Evolutionary conservation across 1,140 invertebrate genomes (phyloP).

Genomic region (Cherax quadricarinatus): DNA sequence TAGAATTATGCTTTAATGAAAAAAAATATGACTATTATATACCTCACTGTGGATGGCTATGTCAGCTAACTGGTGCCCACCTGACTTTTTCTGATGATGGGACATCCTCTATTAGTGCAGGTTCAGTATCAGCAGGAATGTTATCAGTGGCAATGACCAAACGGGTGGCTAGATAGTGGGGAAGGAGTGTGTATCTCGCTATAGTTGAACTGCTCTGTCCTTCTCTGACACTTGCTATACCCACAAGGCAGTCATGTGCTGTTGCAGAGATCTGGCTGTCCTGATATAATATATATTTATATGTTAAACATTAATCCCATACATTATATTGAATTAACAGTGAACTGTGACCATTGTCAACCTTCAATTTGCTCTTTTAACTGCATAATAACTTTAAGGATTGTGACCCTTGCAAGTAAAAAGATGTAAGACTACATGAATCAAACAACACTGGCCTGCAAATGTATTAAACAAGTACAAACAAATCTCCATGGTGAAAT

Average conservation of each 20-base stretch:
- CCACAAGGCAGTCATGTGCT: constrained; percentile 70
- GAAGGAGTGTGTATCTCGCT: constrained; percentile 65
- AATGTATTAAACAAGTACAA: too few relatives aligned
- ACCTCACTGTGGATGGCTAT: neutral
- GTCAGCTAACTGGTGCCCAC: neutral
- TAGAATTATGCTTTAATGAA: too few relatives aligned
- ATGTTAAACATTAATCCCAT: neutral
- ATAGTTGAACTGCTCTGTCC: constrained; percentile 57
- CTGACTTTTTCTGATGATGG: constrained; percentile 46
- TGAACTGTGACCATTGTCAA: too few relatives aligned
- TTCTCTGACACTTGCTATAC: constrained; percentile 63
- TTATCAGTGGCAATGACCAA: constrained; percentile 51
- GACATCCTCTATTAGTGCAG: constrained; percentile 69
- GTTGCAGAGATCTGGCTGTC: constrained; percentile 50
- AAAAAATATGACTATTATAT: too few relatives aligned
- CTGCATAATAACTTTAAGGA: too few relatives aligned
- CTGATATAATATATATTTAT: neutral
- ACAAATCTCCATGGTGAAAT: too few relatives aligned
- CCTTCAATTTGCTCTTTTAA: too few relatives aligned
- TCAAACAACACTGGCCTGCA: too few relatives aligned
- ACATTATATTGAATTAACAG: neutral
- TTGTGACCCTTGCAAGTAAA: too few relatives aligned
- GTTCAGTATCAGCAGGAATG: constrained; percentile 68
- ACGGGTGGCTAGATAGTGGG: constrained; percentile 70
- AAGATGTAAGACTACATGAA: too few relatives aligned